Evolutionary conservation across 2,797 vertebrate genomes (phyloP).

Genomic region (Poecilia gillii): DNA sequence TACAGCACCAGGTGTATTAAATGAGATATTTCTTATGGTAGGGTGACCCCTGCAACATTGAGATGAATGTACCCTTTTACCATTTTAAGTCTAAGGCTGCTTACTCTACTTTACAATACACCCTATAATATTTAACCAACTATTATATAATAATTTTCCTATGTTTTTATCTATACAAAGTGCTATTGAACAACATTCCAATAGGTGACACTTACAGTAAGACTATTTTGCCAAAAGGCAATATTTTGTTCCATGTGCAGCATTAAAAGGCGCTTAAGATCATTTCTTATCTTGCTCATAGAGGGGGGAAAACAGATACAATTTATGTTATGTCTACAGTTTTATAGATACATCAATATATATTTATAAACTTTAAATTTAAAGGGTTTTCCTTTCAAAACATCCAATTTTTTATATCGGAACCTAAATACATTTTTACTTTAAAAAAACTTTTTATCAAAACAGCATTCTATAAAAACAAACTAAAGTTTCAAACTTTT

Average conservation of each 20-base stretch:
- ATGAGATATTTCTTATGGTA: constrained; percentile 26
- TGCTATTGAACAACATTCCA: constrained; percentile 78
- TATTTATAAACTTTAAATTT: constrained; percentile 45
- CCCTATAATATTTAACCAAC: constrained; percentile 39
- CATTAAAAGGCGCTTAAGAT: constrained; percentile 91
- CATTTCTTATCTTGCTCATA: constrained; percentile 78
- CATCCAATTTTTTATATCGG: constrained; percentile 1
- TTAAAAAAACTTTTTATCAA: constrained; percentile 39
- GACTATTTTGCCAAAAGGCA: constrained; percentile 86
- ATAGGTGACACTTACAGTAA: constrained; percentile 80
- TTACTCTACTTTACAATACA: constrained; percentile 46
- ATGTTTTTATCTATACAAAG: constrained; percentile 75
- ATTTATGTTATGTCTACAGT: constrained; percentile 57
- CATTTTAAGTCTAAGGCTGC: constrained; percentile 56
- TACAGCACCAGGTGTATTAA: constrained; percentile 75
- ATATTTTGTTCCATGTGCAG: constrained; percentile 86
- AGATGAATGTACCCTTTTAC: constrained; percentile 66
- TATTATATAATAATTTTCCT: neutral
- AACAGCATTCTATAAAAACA: constrained; percentile 58
- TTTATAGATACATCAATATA: constrained; percentile 48
- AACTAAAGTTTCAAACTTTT: constrained; percentile 36
- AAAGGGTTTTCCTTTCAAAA: constrained; percentile 74
- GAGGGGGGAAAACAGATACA: constrained; percentile 53
- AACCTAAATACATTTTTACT: neutral
- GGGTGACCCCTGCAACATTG: constrained; percentile 52